Evolutionary conservation across 1,140 invertebrate species (phyloP), one percentile per base, ranked within the genome.

Genomic region (Hestina assimilis): DNA sequence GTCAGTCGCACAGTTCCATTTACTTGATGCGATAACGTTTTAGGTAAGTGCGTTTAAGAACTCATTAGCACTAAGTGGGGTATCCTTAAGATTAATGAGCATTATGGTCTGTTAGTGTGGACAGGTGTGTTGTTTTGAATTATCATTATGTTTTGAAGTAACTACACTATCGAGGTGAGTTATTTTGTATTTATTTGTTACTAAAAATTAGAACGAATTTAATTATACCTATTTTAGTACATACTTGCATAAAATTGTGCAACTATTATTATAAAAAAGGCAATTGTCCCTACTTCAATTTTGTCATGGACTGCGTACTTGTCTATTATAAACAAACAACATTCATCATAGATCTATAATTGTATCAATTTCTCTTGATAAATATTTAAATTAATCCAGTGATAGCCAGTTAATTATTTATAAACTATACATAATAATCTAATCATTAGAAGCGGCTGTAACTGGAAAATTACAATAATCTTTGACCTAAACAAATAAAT

Each of bases 1-100:
- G 66, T 70, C 70, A 74, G 43, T 68, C 66, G 59, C 62, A 61
- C 64, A 68, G 69, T 80, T 82, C 63, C 65, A 76, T 75, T 75
- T 69, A 65, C 66, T 81, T 78, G 78, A 84, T 83, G 81, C 81
- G 82, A 81, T 87, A 87, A 85, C 73, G 69, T 82, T 87, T 87
- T 87, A 87, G 84, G 84, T 87, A 66, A 85, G 84, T 79, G 48
- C 48, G 56, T 69, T 68, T 71, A 61, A 59, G 48, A 63, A 68
- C 42, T 75, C 58, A 70, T 80, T 77, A 79, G 69, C 66, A 57
- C 45, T 51, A 75, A 72, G 69, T 75, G 66, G 42, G 47, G 55
- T 60, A 57, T 66, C 52, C 48, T 62, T 63, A 54, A 59, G 38
- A 41, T 62, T 72, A 74, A 72, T 73, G 62, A 55, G 19, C 59